phyloP scores from a whole-genome alignment of 2,113 vertebrate species.

The Eonycteris spelaea region DNA sequence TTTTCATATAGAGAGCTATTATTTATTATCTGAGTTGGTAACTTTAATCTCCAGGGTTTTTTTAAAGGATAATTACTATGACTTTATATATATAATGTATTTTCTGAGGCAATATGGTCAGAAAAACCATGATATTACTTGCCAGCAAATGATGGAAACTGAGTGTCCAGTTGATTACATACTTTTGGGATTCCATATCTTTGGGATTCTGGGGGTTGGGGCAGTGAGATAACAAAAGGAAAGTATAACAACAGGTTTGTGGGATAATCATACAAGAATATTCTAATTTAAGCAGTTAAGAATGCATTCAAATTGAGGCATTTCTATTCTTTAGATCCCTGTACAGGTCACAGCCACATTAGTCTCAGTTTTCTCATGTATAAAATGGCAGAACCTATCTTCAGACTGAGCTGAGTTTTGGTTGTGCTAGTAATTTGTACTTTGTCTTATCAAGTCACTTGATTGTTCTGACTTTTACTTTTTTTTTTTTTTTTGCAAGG shows the following conservation, averaged over 20 bases:
- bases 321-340: neutral
- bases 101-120: neutral
- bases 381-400: neutral
- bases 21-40: neutral
- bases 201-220: neutral
- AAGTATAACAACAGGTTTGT: neutral
- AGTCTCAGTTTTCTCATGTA: neutral
- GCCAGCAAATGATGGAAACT: neutral
- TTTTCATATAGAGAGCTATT: neutral
- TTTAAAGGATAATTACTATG: neutral
- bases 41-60: neutral
- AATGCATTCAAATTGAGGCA: neutral
- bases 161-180: neutral
- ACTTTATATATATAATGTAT: neutral
- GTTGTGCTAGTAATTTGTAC: neutral
- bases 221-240: neutral
- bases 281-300: neutral
- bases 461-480: neutral
- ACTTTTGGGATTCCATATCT: neutral
- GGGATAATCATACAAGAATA: neutral
- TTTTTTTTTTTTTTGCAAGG: neutral
- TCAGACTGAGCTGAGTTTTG: neutral
- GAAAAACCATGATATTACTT: neutral
- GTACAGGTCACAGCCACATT: neutral
- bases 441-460: neutral